Base-by-base conservation (phyloP, 2,113 vertebrate genomes). In the Zosterops borbonicus region DNA sequence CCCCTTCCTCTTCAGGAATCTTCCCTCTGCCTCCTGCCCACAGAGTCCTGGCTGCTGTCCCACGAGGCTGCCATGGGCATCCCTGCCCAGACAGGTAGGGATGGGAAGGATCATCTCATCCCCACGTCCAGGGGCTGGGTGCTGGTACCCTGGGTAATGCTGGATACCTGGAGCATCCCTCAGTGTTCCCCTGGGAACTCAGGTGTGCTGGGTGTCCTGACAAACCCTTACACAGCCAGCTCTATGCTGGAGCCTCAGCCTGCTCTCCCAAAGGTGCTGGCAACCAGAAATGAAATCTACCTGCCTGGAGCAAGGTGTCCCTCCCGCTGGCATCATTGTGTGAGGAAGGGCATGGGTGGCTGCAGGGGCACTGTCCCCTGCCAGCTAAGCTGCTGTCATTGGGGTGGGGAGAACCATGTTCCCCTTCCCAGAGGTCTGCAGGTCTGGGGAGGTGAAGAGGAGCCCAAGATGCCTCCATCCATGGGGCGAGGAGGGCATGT, bases 81-180 rank as follows among this genome's bases (percentile, higher is more conserved):
- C 33, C 11, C 9, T 65, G 50, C 46, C 27, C 23, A 7, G 37
- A 9, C 37, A 11, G 47, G 27, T 14, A 9, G 63, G n/a, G 6
- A 13, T 25, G 37, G 50, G 77, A 25, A 33, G 31, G 23, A 6
- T 23, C 6, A 8, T 7, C 27, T 42, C 41, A 31, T 21, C 14
- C 33, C 65, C 29, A 3, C 0, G 0, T 4, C 31, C 44, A 9
- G 27, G 2, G 5, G 14, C 9, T 12, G 55, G 4, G 6, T 5
- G 13, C 50, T 67, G 87, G 12, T 46, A 16, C 76, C 25, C 59
- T 23, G 63, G 46, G 44, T 1, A 4, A 4, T 60, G 55, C 17
- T 35, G 65, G 47, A 4, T 50, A 12, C 59, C 78, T 7, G 29
- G 19, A 50, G 17, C 68, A 69, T 42, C 46, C 62, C 49, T 12